phyloP scores from a whole-genome alignment of 2,113 vertebrate species.

The Scolopax mira region DNA sequence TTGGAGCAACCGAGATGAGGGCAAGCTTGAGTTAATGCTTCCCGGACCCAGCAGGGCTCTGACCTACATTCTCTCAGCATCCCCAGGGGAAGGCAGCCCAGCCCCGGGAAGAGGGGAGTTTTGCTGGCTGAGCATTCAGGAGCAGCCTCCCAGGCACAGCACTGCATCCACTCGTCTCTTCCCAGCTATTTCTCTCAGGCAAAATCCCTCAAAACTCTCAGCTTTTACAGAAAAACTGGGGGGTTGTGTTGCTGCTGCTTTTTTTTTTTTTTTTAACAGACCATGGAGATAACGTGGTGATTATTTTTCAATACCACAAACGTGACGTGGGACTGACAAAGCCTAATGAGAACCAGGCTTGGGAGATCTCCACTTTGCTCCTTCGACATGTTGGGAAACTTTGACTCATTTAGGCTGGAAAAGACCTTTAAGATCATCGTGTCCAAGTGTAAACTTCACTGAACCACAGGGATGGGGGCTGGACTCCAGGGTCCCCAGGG shows the following conservation, averaged over 20 bases:
- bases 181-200: not conserved
- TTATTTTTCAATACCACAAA: not conserved
- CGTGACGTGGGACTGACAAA: not conserved
- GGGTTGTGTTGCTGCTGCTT: not conserved
- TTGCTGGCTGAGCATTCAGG: accelerated
- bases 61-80: conserved; percentile 41
- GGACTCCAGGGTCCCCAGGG: accelerated
- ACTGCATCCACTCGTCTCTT: not conserved
- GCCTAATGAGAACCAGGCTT: not conserved
- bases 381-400: accelerated
- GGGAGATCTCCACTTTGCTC: not conserved
- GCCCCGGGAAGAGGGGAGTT: not conserved
- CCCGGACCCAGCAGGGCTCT: conserved; percentile 6
- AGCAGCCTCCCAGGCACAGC: not conserved
- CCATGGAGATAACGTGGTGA: not conserved
- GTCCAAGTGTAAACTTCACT: not conserved
- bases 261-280: no score
- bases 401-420: not conserved
- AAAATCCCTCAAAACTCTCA: not conserved
- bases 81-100: not conserved
- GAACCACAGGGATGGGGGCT: not conserved
- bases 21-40: not conserved
- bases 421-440: not conserved
- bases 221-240: not conserved
- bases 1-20: not conserved